Conservation (phyloP, 1,140 invertebrate species). For the Polyergus mexicanus region DNA sequence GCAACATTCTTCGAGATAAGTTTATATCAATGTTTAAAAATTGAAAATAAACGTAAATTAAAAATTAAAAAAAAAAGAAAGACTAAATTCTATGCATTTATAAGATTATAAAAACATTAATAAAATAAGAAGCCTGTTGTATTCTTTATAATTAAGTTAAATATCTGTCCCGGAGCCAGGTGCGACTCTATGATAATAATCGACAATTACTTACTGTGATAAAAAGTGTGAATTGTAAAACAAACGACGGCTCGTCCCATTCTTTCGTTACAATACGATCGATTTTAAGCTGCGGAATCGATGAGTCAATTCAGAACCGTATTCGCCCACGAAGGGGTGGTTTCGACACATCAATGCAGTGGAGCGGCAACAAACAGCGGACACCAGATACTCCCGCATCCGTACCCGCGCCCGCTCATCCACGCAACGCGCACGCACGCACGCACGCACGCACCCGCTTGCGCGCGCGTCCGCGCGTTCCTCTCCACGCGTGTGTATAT, state of each 20-base stretch:
- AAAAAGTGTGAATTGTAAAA: background rate
- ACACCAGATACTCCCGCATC: slow-evolving; percentile 73
- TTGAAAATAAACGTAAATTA: background rate
- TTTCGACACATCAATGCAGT: slow-evolving; percentile 70
- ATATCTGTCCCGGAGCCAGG: too few relatives aligned
- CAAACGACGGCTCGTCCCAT: background rate
- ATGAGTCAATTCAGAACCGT: slow-evolving; percentile 45
- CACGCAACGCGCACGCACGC: background rate
- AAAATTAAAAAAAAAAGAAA: background rate
- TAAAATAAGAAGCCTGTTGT: background rate
- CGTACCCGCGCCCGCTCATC: slow-evolving; percentile 14
- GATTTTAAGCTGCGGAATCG: slow-evolving; percentile 25
- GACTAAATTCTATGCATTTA: background rate
- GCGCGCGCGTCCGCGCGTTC: background rate
- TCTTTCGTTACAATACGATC: background rate
- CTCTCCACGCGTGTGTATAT: slow-evolving; percentile 66
- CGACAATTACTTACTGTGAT: background rate
- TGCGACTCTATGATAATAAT: background rate
- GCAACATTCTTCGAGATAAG: background rate
- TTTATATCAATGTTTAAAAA: background rate
- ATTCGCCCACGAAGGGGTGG: slow-evolving; percentile 66
- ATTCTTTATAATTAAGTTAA: background rate
- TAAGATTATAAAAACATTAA: background rate
- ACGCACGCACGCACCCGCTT: background rate
- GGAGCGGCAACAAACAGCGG: slow-evolving; percentile 74